These are phyloP conservation scores for Intellagama lesueurii DNA, from an alignment of 2,797 vertebrate genomes.

Conservation along the genomic window DNA sequence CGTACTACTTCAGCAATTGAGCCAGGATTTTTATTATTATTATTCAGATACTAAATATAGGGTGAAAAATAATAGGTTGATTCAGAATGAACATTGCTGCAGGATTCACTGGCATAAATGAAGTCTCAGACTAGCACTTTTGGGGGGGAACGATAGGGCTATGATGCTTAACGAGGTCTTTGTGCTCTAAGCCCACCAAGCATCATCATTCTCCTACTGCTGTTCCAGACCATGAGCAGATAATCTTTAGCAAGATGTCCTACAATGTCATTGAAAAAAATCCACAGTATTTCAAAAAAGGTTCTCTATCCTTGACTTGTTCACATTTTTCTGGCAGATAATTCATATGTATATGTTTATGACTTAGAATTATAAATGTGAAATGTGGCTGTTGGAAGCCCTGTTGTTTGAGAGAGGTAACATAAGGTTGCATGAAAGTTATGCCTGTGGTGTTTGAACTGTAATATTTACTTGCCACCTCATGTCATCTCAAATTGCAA, in stretches of 20 bases:
- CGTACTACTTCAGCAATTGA: neutral
- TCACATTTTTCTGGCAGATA: neutral
- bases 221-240: neutral
- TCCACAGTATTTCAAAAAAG: neutral
- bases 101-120: neutral
- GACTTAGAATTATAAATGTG: neutral
- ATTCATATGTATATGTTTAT: neutral
- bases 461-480: neutral
- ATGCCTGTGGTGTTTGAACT: neutral
- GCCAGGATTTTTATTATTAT: neutral
- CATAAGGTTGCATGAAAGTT: neutral
- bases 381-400: neutral
- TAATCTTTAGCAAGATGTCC: neutral
- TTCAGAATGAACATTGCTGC: neutral
- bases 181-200: neutral
- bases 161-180: neutral
- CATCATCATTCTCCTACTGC: neutral
- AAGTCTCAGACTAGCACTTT: neutral
- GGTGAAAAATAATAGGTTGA: neutral
- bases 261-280: neutral
- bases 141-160: too few relatives aligned
- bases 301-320: slow-evolving; percentile 21
- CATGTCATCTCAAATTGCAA: neutral
- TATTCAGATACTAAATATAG: neutral
- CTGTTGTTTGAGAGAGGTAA: neutral